Percentiles rank a stretch among this genome's conserved stretches.
Conservation (phyloP, 2,113 vertebrate genomes). For the Pelvicachromis taeniatus region DNA sequence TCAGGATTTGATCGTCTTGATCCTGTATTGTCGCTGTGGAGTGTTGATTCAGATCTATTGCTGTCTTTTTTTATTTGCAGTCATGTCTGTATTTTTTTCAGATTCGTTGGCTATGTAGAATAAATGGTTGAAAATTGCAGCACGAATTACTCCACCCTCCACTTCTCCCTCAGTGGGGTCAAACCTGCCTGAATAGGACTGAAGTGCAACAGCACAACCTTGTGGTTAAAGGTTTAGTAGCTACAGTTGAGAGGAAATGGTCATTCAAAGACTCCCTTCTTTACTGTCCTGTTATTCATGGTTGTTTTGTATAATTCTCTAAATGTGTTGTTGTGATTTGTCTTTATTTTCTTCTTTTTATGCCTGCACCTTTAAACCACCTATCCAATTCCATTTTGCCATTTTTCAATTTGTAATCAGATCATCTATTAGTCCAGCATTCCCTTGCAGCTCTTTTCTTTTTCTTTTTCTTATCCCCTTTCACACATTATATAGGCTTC, state of each 20-base stretch:
- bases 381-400: background rate
- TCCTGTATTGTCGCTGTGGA: background rate
- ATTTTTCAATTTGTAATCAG: background rate
- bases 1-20: background rate
- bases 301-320: background rate
- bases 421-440: background rate
- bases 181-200: background rate
- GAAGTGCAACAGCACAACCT: conserved; percentile 62
- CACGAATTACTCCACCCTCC: background rate
- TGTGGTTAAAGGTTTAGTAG: conserved; percentile 16
- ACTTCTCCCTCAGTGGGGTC: background rate
- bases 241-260: background rate
- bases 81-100: conserved; percentile 20
- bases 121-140: conserved; percentile 38
- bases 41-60: conserved; percentile 16
- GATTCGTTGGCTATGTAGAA: conserved; percentile 5
- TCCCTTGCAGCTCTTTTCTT: background rate
- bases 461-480: background rate
- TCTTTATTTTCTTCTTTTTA: background rate
- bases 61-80: conserved; percentile 20
- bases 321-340: background rate
- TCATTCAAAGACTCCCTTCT: background rate
- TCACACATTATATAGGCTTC: background rate
- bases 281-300: background rate
- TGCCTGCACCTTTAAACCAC: background rate